Conservation (phyloP, 2,888 invertebrate species). For the Calephelis perditalis region DNA sequence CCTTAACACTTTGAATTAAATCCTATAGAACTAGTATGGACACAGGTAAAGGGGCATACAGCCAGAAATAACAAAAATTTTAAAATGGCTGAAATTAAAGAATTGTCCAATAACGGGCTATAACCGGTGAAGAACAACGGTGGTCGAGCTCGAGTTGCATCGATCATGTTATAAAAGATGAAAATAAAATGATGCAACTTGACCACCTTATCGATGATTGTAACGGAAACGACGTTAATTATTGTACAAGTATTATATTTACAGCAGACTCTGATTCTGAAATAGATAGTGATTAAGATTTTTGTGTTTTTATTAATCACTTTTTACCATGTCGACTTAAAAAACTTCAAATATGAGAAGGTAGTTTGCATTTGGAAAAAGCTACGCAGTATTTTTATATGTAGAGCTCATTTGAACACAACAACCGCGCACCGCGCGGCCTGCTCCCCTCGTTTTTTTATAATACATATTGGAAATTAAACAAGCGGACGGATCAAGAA, state of each 20-base stretch:
- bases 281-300: background rate
- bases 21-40: background rate
- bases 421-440: no score
- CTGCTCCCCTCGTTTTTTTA: no score
- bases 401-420: no score
- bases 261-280: background rate
- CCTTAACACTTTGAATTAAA: background rate
- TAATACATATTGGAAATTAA: no score
- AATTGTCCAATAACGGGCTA: background rate
- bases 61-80: background rate
- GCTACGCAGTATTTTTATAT: no score
- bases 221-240: background rate
- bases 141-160: background rate
- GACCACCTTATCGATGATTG: background rate
- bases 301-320: no score
- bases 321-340: no score
- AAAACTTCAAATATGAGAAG: no score
- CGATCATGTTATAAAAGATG: background rate
- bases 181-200: background rate
- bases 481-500: no score
- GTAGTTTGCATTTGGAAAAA: no score
- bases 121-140: background rate
- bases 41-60: background rate
- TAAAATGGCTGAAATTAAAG: background rate
- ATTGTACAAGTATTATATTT: background rate